Base-by-base conservation (phyloP, 2,113 vertebrate species). In the Cinclus cinclus region DNA sequence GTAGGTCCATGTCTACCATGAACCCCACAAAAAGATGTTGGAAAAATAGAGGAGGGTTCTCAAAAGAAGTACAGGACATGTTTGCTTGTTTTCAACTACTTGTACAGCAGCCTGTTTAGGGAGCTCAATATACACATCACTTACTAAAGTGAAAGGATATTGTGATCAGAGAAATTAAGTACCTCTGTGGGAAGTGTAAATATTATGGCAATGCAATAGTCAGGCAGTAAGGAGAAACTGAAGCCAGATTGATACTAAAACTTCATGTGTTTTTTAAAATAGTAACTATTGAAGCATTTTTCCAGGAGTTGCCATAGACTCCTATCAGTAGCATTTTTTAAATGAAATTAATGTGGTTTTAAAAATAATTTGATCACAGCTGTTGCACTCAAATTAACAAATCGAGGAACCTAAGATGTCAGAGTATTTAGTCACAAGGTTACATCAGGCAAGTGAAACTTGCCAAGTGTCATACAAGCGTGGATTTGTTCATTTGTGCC, bases 321-420 rank as follows among this genome's bases (percentile, higher is more conserved):
- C 5, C 14, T 58, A 2, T 76, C 23, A 23, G 21, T 85, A 79
- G 9, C 50, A 76, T 50, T 88, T 90, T 30, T 65, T 60, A 59
- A 69, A 85, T 73, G 2, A 75, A 92, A 30, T 49, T 1, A 75
- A 33, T 88, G 55, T 63, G 23, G n/a, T 89, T 91, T 94, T 39
- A 23, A 89, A 92, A 89, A 53, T 35, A 53, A 82, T 87, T 82
- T 41, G 16, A 35, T 89, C 67, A 53, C 70, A 84, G 63, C 23
- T 90, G 35, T 88, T 94, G 63, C 30, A 79, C 50, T 92, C 17
- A 59, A 71, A 74, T 91, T 78, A 91, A 89, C 56, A 75, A 82
- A 87, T n/a, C 22, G 68, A 83, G 86, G 50, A 83, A 76, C 24
- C 56, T 65, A 75, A 58, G 37, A 55, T 94, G 39, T 59, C 42